Evolutionary conservation across 2,113 vertebrate genomes (phyloP).

Genomic region (Odontesthes bonariensis): DNA sequence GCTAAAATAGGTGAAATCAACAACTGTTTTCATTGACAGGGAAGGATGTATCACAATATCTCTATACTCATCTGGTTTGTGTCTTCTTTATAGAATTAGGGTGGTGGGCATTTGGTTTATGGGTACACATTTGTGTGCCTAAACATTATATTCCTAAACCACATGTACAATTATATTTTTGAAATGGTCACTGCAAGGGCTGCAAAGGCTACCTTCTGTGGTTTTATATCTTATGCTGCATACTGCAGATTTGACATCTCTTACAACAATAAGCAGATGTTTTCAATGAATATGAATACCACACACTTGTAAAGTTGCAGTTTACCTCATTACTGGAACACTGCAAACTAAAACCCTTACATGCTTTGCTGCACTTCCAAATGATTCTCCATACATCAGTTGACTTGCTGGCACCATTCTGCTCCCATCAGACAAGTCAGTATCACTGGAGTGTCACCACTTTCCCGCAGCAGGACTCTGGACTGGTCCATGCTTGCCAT

Average conservation of each 20-base stretch:
- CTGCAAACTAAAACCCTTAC: constrained; percentile 14
- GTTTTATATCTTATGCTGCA: too few species aligned
- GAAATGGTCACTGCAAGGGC: too few species aligned
- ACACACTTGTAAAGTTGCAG: constrained; percentile 3
- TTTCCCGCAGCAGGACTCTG: constrained; percentile 21
- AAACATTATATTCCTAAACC: too few species aligned
- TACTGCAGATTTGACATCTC: too few species aligned
- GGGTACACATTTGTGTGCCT: not conserved
- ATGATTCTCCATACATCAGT: constrained; percentile 22
- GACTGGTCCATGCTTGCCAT: constrained; percentile 49
- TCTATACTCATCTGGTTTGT: too few species aligned
- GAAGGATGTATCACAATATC: not conserved
- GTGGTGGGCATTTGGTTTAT: not conserved
- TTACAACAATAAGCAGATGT: too few species aligned
- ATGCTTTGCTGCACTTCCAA: constrained; percentile 1
- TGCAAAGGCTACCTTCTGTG: too few species aligned
- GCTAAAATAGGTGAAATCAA: constrained; percentile 37
- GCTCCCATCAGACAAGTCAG: constrained; percentile 35
- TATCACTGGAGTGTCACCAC: constrained; percentile 35
- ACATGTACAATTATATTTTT: too few species aligned
- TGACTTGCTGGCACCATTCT: constrained; percentile 31
- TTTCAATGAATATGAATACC: not conserved
- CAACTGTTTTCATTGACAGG: constrained; percentile 25
- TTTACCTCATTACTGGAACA: constrained; percentile 10
- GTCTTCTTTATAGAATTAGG: too few species aligned